Percentiles rank a stretch among this genome's conserved stretches.
Evolutionary conservation across 2,797 vertebrate genomes (phyloP).

Genomic region (Micropoecilia bifurca): DNA sequence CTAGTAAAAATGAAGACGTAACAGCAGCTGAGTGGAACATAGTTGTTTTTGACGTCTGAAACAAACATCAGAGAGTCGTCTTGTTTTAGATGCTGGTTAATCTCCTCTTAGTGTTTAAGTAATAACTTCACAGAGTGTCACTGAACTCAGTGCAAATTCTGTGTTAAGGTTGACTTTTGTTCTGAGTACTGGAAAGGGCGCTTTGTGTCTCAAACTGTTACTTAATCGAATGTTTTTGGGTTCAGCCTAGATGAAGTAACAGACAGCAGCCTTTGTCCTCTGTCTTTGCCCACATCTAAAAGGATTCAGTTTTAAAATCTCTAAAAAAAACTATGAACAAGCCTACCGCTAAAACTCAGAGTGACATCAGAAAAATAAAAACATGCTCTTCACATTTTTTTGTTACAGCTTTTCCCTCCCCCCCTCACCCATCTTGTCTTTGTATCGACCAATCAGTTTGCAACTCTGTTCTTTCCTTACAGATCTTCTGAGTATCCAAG

Average conservation of each 20-base stretch:
- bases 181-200: neutral
- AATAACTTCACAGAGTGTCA: neutral
- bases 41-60: neutral
- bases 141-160: neutral
- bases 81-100: neutral
- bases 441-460: neutral
- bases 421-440: neutral
- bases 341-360: neutral
- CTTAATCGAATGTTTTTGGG: neutral
- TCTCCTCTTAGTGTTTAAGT: neutral
- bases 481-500: constrained; percentile 19
- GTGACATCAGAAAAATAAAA: neutral
- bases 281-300: neutral
- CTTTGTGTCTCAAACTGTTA: neutral
- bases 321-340: neutral
- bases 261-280: neutral
- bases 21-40: neutral
- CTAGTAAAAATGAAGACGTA: neutral
- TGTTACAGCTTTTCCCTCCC: too few species aligned
- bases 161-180: neutral
- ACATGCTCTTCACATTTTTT: neutral
- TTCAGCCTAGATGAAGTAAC: neutral
- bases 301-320: neutral
- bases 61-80: neutral
- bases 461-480: constrained; percentile 9